Percentiles rank a stretch among this genome's conserved stretches.
phyloP scores from a whole-genome alignment of 2,113 vertebrate genomes.

The Megaceryle maxima region DNA sequence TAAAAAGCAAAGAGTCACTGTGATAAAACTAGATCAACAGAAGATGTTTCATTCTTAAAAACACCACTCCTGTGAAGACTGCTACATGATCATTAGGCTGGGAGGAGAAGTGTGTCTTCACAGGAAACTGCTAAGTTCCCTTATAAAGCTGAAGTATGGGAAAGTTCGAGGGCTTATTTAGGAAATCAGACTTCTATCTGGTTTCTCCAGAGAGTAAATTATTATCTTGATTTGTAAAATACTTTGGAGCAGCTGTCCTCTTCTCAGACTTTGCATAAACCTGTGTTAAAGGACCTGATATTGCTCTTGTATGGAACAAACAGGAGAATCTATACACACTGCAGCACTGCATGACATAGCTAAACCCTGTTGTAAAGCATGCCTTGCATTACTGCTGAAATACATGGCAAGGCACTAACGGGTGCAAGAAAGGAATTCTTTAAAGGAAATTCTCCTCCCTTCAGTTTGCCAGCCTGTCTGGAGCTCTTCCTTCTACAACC shows the following conservation, averaged over 20 bases:
- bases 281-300: background rate
- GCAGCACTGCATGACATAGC: fast-evolving
- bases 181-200: background rate
- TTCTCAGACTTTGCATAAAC: background rate
- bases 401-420: background rate
- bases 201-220: background rate
- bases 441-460: background rate
- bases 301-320: background rate
- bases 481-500: background rate
- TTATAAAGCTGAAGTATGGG: background rate
- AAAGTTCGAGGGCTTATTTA: background rate
- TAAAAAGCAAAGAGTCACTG: background rate
- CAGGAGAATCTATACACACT: background rate
- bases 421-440: background rate
- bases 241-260: background rate
- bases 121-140: background rate
- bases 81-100: background rate
- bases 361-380: background rate
- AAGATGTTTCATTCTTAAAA: background rate
- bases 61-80: background rate
- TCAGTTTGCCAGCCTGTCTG: background rate
- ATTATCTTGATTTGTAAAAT: background rate
- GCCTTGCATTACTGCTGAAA: background rate
- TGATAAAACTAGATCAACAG: background rate
- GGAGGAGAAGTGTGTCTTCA: background rate